Percentiles rank a stretch among this genome's conserved stretches.
Evolutionary conservation across 2,888 invertebrate species (phyloP).

Genomic region (Ennomos erosarius): DNA sequence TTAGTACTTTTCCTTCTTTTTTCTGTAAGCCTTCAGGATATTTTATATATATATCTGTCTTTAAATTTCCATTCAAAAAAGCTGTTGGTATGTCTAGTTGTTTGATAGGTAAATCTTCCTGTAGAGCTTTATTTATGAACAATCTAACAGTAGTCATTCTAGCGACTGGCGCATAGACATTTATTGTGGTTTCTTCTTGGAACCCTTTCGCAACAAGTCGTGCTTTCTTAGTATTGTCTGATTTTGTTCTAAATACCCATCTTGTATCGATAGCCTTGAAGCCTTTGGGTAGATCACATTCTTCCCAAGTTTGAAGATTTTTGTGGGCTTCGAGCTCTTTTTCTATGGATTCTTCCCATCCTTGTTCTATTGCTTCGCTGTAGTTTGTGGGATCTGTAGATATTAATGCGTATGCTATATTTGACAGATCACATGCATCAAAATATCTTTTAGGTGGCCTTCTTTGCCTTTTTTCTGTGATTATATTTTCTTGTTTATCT

Average conservation of each 20-base stretch:
- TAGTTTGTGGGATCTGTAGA: background rate
- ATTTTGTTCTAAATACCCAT: conserved; percentile 39
- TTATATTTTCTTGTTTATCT: too few relatives aligned
- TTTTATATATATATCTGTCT: too few relatives aligned
- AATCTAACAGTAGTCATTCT: too few relatives aligned
- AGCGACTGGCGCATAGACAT: too few relatives aligned
- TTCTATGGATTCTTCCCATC: conserved; percentile 18
- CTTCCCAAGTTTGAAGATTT: conserved; percentile 21
- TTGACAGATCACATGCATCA: conserved; percentile 2
- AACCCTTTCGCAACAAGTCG: too few relatives aligned
- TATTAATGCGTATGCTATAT: conserved; percentile 4
- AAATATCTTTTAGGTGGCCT: background rate
- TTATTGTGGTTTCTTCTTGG: too few relatives aligned
- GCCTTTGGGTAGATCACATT: conserved; percentile 6
- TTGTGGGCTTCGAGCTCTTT: conserved; percentile 17
- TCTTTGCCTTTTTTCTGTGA: background rate
- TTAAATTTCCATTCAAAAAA: too few relatives aligned
- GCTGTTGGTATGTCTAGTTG: too few relatives aligned
- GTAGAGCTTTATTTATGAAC: too few relatives aligned
- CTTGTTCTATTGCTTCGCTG: conserved; percentile 22
- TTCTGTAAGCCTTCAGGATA: conserved; percentile 21
- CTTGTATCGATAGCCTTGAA: conserved; percentile 36
- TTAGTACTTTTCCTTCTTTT: conserved; percentile 7
- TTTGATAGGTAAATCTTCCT: too few relatives aligned
- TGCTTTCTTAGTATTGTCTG: conserved; percentile 37